Base-by-base conservation (phyloP, 2,888 invertebrate genomes). In the Craniophora ligustri region DNA sequence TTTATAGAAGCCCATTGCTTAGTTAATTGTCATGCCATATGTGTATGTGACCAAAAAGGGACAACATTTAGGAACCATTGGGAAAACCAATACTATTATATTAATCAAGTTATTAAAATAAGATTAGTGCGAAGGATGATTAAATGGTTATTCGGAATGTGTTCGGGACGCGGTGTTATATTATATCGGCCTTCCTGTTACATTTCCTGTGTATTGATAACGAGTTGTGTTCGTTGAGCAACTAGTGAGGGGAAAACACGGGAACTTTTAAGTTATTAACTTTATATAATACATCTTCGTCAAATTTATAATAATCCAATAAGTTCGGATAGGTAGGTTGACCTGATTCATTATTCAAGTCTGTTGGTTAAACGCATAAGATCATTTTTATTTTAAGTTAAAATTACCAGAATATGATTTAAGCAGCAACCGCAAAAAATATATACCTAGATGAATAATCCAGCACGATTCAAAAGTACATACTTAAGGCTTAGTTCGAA, bases 141-240 rank as follows among this genome's bases (percentile, higher is more conserved):
- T 32, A 55, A 49, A 34, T 46, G 21, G 51, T 55, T 40, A 48
- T 55, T 67, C 51, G 58, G 46, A 48, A 32, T 53, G 26, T 46
- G 45, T 42, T 60, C 58, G 64, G 67, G 59, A 58, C 73, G 54
- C 70, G 64, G 56, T 63, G 59, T n/a, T n/a, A 26, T 26, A 26
- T n/a, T 26, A 26, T 26, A 26, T 26, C 65, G 31, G 56, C 79
- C 86, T 86, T 88, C 89, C 88, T 87, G 87, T 67, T 75, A 66
- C 56, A 76, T 81, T 87, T 89, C 89, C 89, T 89, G 88, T 75
- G 70, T 36, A 38, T 42, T 50, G 89, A 89, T 89, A 89, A 86
- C 79, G 51, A 41, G 36, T 19, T 41, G 62, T 64, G 67, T 60
- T 56, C 45, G 46, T 45, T 61, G 51, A 31, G 34, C 10, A 3